Conservation (phyloP, 2,113 vertebrate species). For the Etheostoma spectabile region DNA sequence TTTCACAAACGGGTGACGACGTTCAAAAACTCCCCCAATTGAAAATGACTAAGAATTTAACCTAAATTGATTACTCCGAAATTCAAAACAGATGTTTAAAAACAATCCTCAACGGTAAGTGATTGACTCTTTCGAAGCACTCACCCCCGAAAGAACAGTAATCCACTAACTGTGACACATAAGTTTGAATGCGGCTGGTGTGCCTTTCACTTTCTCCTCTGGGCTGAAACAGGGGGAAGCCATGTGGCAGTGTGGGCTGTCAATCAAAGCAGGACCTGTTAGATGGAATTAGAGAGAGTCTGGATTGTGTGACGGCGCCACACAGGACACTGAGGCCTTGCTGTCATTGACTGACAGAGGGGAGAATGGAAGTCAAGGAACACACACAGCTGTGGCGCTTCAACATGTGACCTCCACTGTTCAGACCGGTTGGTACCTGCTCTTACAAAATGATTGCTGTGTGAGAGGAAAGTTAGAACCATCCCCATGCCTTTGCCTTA, state of each 20-base stretch:
- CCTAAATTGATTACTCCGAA: slow-evolving; percentile 43
- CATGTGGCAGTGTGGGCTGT: slow-evolving; percentile 38
- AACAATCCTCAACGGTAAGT: neutral
- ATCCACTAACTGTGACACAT: slow-evolving; percentile 22
- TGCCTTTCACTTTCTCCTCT: slow-evolving; percentile 23
- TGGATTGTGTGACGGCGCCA: slow-evolving; percentile 30
- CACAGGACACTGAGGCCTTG: slow-evolving; percentile 30
- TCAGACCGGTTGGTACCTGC: neutral
- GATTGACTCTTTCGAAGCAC: slow-evolving; percentile 32
- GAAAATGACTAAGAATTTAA: slow-evolving; percentile 42
- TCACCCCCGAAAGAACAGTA: slow-evolving; percentile 27
- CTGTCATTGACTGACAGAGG: slow-evolving; percentile 38
- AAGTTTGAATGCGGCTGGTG: neutral
- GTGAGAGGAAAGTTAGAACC: neutral
- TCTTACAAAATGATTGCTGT: slow-evolving; percentile 6
- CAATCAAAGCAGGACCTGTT: slow-evolving; percentile 59
- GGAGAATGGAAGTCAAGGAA: slow-evolving; percentile 18
- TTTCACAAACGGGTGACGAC: slow-evolving; percentile 18
- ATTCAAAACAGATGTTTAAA: slow-evolving; percentile 51
- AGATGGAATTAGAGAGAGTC: slow-evolving; percentile 50
- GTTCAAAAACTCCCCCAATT: slow-evolving; percentile 23
- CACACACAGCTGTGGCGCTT: slow-evolving; percentile 27
- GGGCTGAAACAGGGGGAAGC: slow-evolving; percentile 12
- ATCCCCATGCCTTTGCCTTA: neutral
- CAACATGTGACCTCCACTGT: slow-evolving; percentile 23